Evolutionary conservation across 2,797 vertebrate species (phyloP), one percentile per base, ranked within the genome.

Genomic region (Trachurus trachurus): DNA sequence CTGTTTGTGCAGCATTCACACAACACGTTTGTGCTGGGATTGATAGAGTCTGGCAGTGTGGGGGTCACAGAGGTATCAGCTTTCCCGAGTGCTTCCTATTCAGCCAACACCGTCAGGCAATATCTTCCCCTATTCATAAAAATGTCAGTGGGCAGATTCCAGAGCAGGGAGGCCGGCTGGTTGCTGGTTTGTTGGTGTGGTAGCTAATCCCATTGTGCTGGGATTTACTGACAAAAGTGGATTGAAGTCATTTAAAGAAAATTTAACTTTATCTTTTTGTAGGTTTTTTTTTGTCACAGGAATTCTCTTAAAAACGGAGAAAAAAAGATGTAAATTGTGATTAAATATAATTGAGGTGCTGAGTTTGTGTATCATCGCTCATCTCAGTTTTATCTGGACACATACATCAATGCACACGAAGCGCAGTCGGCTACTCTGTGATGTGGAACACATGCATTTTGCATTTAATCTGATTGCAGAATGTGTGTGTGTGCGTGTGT

Each of bases 31-130:
- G 34, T n/a, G 21, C 58, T 63, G 68, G 81, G 77, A 64, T 64
- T 68, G 80, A 80, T 89, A 88, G 87, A 63, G 71, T 71, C 9
- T 52, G 66, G 80, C 66, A 31, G 78, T 42, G 42, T 61, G 66
- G 70, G 74, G 78, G 80, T 26, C 54, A 16, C 5, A 26, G 52
- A 61, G 73, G 61, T 75, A 74, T 89, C 82, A 31, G 17, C 76
- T 89, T 89, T 74, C 87, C 62, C 31, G 29, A 47, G 39, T 17
- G 61, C 73, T 77, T 89, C 88, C 84, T 80, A 76, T 87, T 85
- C 80, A 81, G 70, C 65, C 67, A 39, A 31, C 58, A 65, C 68
- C 82, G 84, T 83, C 83, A 85, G 82, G 90, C 83, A 88, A 82
- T 81, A 88, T 84, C 84, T 74, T 72, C 70, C 54, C 13, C 78